A percentile compares a stretch with the other conserved stretches of the same genome.
These are phyloP conservation scores for Drosophila nr. perissopoda DNA, from an alignment of 2,888 invertebrate genomes.

Conservation along the genomic window DNA sequence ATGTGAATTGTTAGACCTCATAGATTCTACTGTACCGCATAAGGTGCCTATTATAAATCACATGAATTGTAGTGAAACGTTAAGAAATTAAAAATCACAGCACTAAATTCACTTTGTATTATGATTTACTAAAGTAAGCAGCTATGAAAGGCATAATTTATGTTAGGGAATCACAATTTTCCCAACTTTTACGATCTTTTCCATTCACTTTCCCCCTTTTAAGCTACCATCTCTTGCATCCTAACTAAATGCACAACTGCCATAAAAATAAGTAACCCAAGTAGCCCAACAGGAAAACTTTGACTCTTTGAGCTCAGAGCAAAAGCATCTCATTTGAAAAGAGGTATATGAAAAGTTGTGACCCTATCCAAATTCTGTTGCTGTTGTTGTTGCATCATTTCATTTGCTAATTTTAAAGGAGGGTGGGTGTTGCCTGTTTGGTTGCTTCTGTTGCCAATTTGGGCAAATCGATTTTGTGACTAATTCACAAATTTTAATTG, in stretches of 20 bases:
- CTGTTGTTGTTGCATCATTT: constrained; percentile 36
- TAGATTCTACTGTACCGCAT: neutral
- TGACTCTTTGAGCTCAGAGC: constrained; percentile 32
- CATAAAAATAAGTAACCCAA: constrained; percentile 50
- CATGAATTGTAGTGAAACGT: neutral
- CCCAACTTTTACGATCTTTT: constrained; percentile 24
- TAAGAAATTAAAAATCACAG: constrained; percentile 27
- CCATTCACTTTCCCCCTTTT: neutral
- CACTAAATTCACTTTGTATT: constrained; percentile 18
- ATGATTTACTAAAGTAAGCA: constrained; percentile 51
- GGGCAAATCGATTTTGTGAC: constrained; percentile 74
- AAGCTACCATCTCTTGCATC: constrained; percentile 7
- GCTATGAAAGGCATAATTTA: constrained; percentile 34
- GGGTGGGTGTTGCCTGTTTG: neutral
- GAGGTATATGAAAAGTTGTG: constrained; percentile 56
- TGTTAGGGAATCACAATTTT: constrained; percentile 40
- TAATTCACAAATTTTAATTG: constrained; percentile 75
- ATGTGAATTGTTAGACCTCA: neutral
- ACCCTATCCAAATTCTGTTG: constrained; percentile 17
- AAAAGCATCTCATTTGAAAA: constrained; percentile 38
- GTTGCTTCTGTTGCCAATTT: constrained; percentile 53
- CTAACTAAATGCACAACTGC: constrained; percentile 53
- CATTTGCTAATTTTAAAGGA: constrained; percentile 45
- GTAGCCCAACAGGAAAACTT: constrained; percentile 41
- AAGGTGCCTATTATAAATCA: constrained; percentile 14